A percentile compares a stretch with the other conserved stretches of the same genome.
Conservation (phyloP, 2,888 invertebrate species). For the Oscheius myriophilus region DNA sequence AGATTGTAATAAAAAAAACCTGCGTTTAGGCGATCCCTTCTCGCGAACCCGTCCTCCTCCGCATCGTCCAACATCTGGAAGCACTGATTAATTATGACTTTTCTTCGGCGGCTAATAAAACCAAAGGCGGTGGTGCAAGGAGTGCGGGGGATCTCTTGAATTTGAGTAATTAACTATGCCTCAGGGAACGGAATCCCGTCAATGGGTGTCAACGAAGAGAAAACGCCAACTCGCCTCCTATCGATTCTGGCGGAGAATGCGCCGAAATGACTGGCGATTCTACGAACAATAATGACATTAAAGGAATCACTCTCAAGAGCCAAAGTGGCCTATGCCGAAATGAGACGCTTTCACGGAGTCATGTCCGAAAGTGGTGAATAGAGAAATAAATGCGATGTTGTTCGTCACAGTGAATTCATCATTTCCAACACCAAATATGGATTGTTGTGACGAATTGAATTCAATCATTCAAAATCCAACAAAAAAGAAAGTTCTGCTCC, state of each 20-base stretch:
- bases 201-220: constrained; percentile 27
- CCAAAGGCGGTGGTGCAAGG: neutral
- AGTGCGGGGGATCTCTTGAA: neutral
- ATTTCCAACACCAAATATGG: too few relatives aligned
- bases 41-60: constrained; percentile 20
- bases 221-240: constrained; percentile 26
- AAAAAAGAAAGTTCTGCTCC: too few relatives aligned
- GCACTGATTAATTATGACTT: neutral
- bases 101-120: neutral
- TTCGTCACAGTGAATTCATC: too few relatives aligned
- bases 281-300: too few relatives aligned
- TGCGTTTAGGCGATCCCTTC: constrained; percentile 15
- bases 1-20: neutral
- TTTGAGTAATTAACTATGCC: constrained; percentile 20
- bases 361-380: too few relatives aligned
- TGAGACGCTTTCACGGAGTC: too few relatives aligned
- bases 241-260: constrained; percentile 25
- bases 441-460: too few relatives aligned
- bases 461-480: too few relatives aligned
- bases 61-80: constrained; percentile 8
- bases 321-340: too few relatives aligned
- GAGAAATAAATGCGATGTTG: too few relatives aligned
- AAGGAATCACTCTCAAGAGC: too few relatives aligned
- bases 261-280: constrained; percentile 25
- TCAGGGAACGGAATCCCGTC: constrained; percentile 4